Conservation (phyloP, 2,113 vertebrate genomes). For the Halcyon malimbica region DNA sequence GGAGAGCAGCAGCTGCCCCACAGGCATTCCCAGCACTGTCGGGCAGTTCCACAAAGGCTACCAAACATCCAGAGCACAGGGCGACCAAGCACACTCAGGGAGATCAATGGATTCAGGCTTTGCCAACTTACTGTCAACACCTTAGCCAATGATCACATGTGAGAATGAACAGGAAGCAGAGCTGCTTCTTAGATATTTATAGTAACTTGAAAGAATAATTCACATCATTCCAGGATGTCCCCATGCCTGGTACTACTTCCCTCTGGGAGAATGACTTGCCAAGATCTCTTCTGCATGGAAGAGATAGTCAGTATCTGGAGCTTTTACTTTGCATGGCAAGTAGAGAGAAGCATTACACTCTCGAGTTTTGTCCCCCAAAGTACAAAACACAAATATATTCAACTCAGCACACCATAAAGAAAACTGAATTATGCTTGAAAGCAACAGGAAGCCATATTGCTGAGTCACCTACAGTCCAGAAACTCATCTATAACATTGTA, state of each 20-base stretch:
- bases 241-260: not conserved
- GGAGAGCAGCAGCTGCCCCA: not conserved
- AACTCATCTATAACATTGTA: not conserved
- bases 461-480: not conserved
- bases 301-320: not conserved
- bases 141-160: not conserved
- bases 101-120: not conserved
- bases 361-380: not conserved
- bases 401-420: not conserved
- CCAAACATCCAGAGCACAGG: accelerated
- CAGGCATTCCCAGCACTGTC: not conserved
- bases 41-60: not conserved
- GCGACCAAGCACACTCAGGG: not conserved
- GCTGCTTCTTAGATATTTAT: not conserved
- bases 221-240: not conserved
- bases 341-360: not conserved
- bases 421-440: not conserved
- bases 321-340: not conserved
- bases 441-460: not conserved
- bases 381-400: not conserved
- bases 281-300: not conserved
- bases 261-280: not conserved
- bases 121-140: not conserved
- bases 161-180: not conserved
- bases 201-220: not conserved